Conservation (phyloP, 2,797 vertebrate species). For the Vireo griseus region DNA sequence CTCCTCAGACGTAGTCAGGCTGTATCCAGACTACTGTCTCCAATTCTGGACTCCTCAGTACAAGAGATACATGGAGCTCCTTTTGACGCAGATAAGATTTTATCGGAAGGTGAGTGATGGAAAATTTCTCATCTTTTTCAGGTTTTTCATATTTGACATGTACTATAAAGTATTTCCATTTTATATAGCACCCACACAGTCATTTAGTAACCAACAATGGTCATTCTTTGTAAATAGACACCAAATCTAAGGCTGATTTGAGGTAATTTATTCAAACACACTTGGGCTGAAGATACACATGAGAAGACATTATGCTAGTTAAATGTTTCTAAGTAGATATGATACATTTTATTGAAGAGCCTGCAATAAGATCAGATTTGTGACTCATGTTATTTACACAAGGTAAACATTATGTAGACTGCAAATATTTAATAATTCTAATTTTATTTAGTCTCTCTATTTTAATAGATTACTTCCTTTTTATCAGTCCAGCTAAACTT, state of each 20-base stretch:
- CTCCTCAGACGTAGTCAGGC: neutral
- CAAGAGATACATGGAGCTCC: neutral
- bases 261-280: neutral
- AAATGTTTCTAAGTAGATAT: neutral
- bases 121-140: neutral
- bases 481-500: neutral
- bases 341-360: neutral
- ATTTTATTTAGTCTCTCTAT: neutral
- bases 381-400: neutral
- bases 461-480: neutral
- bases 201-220: neutral
- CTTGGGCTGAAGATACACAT: neutral
- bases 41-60: neutral
- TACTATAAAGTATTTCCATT: neutral
- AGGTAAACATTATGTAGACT: neutral
- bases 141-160: neutral
- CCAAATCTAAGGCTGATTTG: neutral
- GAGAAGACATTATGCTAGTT: neutral
- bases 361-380: neutral
- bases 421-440: neutral
- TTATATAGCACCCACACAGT: neutral
- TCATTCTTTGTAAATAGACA: neutral
- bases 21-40: neutral
- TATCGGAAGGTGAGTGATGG: neutral
- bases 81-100: neutral